These are phyloP conservation scores for Maylandia zebra DNA, from an alignment of 2,113 vertebrate species.

Conservation along the genomic window DNA sequence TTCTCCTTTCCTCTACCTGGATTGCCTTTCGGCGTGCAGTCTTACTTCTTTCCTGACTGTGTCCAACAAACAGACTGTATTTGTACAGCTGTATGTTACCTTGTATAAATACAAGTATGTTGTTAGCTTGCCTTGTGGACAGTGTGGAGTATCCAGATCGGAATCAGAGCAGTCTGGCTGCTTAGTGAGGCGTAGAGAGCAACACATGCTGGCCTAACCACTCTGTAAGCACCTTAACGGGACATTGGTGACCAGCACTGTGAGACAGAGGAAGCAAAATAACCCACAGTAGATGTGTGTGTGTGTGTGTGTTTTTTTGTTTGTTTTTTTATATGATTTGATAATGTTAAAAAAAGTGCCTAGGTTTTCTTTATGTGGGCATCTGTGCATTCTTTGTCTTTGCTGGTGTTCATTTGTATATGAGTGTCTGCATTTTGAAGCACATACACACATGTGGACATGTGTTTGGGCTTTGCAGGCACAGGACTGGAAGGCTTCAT, in stretches of 20 bases:
- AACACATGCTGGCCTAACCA: conserved; percentile 34
- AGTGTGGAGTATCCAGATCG: conserved; percentile 1
- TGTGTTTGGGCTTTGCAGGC: background rate
- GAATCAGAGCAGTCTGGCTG: conserved; percentile 31
- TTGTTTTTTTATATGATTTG: background rate
- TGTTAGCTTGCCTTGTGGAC: conserved; percentile 35
- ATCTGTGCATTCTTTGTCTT: background rate
- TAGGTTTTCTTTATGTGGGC: background rate
- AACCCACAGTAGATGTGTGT: background rate
- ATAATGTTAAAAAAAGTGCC: background rate
- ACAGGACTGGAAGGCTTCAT: background rate
- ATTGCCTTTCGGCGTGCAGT: background rate
- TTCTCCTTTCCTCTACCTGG: conserved; percentile 7
- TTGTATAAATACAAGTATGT: background rate
- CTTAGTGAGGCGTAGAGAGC: conserved; percentile 40
- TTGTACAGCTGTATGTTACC: conserved; percentile 48
- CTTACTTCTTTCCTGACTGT: background rate
- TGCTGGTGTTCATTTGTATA: background rate
- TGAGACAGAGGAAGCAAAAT: background rate
- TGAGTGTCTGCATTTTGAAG: background rate
- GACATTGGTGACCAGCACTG: conserved; percentile 26
- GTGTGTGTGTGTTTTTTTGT: background rate
- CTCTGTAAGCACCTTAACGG: conserved; percentile 37
- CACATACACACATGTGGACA: background rate
- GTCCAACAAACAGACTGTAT: background rate